Base-by-base conservation (phyloP, 2,888 invertebrate genomes). In the Trichopria drosophilae region DNA sequence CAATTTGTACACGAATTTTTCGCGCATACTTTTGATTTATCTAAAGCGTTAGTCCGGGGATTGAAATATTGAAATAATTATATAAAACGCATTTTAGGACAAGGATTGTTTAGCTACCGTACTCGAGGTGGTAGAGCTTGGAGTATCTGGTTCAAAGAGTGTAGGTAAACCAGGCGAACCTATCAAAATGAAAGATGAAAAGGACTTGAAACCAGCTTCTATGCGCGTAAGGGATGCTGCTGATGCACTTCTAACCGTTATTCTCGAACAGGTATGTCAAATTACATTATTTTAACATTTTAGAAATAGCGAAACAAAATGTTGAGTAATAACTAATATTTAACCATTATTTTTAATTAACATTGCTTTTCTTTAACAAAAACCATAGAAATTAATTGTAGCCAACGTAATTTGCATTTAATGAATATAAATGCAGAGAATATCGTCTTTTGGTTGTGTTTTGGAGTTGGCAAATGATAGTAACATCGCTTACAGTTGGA, bases 171-270 rank as follows among this genome's bases (percentile, higher is more conserved):
- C 89, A 0, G 91, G 92, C 6, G 95, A 95, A 68, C 84, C 87
- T 9, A 84, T 93, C 0, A 90, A 90, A 75, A 88, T 92, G 84
- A 97, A 97, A 73, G 93, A 94, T 61, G 93, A 95, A 61, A 98
- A 98, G 71, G 93, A 94, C 76, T 74, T 95, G 53, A 97, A 96
- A 71, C 97, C 99, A 0, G 97, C 94, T 0, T 98, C 98, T 0
- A 92, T 96, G 88, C 81, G 99, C 60, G 99, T 99, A 0, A 84
- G 95, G 51, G 98, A 99, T 77, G 96, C 98, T 0, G 99, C 98
- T 0, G 98, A 99, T 76, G 90, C 90, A 57, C 79, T 98, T 28
- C 81, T 98, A 5, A 92, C 93, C 61, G 84, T 90, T 52, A 90
- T 97, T 60, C 81, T 96, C 52, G 94, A 95, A 75, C 93, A 94